Evolutionary conservation across 1,140 invertebrate genomes (phyloP).

Genomic region (Achatina immaculata): DNA sequence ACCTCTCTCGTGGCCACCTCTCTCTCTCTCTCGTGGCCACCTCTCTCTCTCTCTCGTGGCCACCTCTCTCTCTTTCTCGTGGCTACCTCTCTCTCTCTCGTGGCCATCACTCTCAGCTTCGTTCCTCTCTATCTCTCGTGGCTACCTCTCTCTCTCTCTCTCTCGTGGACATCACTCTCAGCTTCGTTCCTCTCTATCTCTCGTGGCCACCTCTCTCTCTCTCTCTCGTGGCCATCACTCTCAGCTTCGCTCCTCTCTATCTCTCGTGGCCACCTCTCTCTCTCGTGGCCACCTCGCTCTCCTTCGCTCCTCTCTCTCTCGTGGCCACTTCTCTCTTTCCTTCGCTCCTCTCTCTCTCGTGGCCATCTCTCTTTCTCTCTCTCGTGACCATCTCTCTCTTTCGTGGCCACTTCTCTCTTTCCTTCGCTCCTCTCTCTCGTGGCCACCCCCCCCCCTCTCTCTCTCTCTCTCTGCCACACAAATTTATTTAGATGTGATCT

Average conservation of each 20-base stretch:
- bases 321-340: too few relatives aligned
- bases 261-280: neutral
- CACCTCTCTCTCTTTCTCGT: neutral
- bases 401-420: too few relatives aligned
- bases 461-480: conserved; percentile 1
- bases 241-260: too few relatives aligned
- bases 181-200: neutral
- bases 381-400: too few relatives aligned
- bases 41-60: neutral
- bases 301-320: too few relatives aligned
- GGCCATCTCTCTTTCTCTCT: conserved; percentile 13
- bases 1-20: neutral
- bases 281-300: neutral
- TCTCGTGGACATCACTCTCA: neutral
- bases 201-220: conserved; percentile 9
- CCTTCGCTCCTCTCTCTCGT: too few relatives aligned
- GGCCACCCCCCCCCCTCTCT: conserved; percentile 22
- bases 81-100: too few relatives aligned
- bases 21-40: neutral
- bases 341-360: neutral
- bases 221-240: neutral
- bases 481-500: too few relatives aligned
- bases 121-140: neutral
- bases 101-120: neutral
- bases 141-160: too few relatives aligned